Percentiles rank a stretch among this genome's conserved stretches.
These are phyloP conservation scores for Malthinus seriepunctatus DNA, from an alignment of 2,888 invertebrate species.

Conservation along the genomic window DNA sequence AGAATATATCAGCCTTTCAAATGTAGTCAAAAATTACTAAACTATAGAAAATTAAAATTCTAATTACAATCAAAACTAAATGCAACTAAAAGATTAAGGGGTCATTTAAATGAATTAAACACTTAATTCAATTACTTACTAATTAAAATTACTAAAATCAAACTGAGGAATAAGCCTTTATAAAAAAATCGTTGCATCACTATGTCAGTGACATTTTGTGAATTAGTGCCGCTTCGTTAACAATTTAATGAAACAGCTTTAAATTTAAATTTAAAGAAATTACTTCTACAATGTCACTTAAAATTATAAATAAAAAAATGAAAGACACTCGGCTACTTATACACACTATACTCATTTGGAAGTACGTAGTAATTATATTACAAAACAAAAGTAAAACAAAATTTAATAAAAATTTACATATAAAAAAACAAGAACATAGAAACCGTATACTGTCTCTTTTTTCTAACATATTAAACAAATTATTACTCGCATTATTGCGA, in stretches of 20 bases:
- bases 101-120: too few relatives aligned
- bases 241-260: too few relatives aligned
- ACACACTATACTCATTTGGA: slow-evolving; percentile 9
- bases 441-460: slow-evolving; percentile 19
- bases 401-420: not conserved
- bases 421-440: slow-evolving; percentile 12
- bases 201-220: slow-evolving; percentile 6
- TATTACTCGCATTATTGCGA: slow-evolving; percentile 7
- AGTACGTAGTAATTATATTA: slow-evolving; percentile 12
- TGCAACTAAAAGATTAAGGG: too few relatives aligned
- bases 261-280: too few relatives aligned
- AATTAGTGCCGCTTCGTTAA: too few relatives aligned
- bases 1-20: too few relatives aligned
- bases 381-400: slow-evolving; percentile 5
- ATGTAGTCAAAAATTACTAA: too few relatives aligned
- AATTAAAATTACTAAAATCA: too few relatives aligned
- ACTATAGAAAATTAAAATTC: too few relatives aligned
- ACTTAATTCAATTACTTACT: too few relatives aligned
- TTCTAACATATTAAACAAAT: slow-evolving; percentile 3
- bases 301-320: slow-evolving; percentile 10
- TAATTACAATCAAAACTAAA: too few relatives aligned
- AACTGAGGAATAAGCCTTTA: not conserved
- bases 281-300: not conserved
- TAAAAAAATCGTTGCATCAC: slow-evolving; percentile 24
- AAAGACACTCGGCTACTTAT: slow-evolving; percentile 23